Evolutionary conservation across 1,140 invertebrate species (phyloP).

Genomic region (Drosophila parabipectinata): DNA sequence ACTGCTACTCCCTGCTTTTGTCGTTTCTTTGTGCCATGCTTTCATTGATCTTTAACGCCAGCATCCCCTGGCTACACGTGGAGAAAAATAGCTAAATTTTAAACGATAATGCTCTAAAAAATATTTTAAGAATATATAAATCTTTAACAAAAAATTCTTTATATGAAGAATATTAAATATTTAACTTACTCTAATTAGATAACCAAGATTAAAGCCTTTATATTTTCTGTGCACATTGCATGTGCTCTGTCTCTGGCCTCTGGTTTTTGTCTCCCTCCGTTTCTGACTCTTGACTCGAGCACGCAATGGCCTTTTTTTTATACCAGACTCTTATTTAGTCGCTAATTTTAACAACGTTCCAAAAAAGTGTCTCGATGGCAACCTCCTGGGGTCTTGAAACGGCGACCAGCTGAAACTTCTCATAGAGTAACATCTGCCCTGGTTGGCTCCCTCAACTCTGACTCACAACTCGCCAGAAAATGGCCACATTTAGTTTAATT

Average conservation of each 20-base stretch:
- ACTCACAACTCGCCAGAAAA: constrained; percentile 21
- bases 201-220: neutral
- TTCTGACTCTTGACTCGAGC: constrained; percentile 37
- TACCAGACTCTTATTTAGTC: constrained; percentile 47
- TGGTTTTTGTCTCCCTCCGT: neutral
- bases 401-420: neutral
- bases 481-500: constrained; percentile 30
- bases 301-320: constrained; percentile 45
- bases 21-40: constrained; percentile 37
- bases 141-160: too few relatives aligned
- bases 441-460: constrained; percentile 13
- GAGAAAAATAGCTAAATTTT: neutral
- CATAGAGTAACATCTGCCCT: constrained; percentile 25
- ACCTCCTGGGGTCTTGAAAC: constrained; percentile 63
- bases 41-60: constrained; percentile 80
- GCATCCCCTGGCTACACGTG: constrained; percentile 45
- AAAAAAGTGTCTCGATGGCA: constrained; percentile 58
- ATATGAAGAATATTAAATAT: neutral
- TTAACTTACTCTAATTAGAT: too few relatives aligned
- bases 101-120: neutral
- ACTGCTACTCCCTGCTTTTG: constrained; percentile 10
- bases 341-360: constrained; percentile 70
- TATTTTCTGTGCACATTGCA: constrained; percentile 47
- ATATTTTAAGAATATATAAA: too few relatives aligned
- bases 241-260: constrained; percentile 36